Evolutionary conservation across 2,888 invertebrate species (phyloP), one percentile per base, ranked within the genome.

Genomic region (Punctoribates punctum): DNA sequence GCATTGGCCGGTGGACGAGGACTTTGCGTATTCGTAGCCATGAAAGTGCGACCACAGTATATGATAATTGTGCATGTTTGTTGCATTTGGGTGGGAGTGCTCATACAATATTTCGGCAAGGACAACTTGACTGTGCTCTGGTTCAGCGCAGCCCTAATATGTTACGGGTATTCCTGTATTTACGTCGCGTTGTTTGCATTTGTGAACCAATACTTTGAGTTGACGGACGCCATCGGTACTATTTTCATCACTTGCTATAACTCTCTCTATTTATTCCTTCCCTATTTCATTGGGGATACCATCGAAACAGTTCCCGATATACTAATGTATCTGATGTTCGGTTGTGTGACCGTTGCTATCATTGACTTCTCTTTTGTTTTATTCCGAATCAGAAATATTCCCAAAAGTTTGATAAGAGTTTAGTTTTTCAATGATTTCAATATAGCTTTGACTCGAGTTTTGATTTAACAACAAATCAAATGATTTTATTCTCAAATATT

Each of bases 151-250:
- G 23, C 29, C 11, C 9, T 57, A 5, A 34, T 73, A 1, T 72
- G 75, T 54, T 75, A 38, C 46, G 75, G 75, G 38, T 75, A 72
- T 51, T 51, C 51, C 4, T 51, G 20, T 20, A 51, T 51, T 1
- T 51, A 20, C n/a, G 20, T 20, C 6, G 20, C 20, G 4, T 6
- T 51, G 20, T 51, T 51, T 11, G n/a, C 51, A 1, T 51, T 51
- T 9, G 51, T 51, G 1, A 20, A 20, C 51, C 51, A 51, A n/a
- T 51, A 51, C 20, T 20, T 51, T 5, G 20, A 20, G n/a, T 5
- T 51, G 51, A 51, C 51, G 51, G 51, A 51, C 20, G 20, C 20
- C n/a, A 20, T 51, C 51, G 51, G 51, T 1, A 20, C 20, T 9
- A n/a, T 51, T 6, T 51, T 51, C 51, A 51, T 20, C 4, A 6